A percentile compares a stretch with the other conserved stretches of the same genome.
Evolutionary conservation across 2,797 vertebrate genomes (phyloP).

Genomic region (Ibycter americanus): DNA sequence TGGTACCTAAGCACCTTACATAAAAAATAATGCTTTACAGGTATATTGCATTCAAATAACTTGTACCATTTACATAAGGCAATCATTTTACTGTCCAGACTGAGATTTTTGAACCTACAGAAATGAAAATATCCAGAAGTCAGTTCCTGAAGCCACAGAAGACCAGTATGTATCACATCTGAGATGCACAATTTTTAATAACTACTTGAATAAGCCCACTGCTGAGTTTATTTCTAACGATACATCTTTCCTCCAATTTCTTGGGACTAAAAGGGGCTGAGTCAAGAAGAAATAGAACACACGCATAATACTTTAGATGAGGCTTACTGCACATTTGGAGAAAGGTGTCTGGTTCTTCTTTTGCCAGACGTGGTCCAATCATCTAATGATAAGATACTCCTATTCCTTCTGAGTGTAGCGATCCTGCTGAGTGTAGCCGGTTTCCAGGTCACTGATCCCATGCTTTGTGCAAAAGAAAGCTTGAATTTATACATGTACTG

Average conservation of each 20-base stretch:
- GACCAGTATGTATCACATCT: not conserved
- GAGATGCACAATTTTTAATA: not conserved
- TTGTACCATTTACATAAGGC: not conserved
- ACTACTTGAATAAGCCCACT: not conserved
- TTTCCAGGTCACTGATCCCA: not conserved
- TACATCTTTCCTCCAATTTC: not conserved
- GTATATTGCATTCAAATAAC: not conserved
- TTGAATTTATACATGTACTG: not conserved
- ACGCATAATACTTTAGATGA: not conserved
- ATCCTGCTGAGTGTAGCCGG: not conserved
- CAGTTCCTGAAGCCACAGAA: not conserved
- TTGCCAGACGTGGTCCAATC: not conserved
- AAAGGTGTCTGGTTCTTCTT: not conserved
- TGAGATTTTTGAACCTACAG: not conserved
- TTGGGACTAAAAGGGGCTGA: not conserved
- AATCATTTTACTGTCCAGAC: not conserved
- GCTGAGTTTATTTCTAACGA: not conserved
- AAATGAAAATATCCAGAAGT: not conserved
- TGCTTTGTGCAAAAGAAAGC: not conserved
- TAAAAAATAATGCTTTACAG: not conserved
- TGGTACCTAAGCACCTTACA: not conserved
- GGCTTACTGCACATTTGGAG: not conserved
- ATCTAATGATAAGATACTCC: fast-evolving
- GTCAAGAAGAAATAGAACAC: not conserved
- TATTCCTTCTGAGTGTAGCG: not conserved